Evolutionary conservation across 2,797 vertebrate genomes (phyloP).

Genomic region (Crenichthys baileyi): DNA sequence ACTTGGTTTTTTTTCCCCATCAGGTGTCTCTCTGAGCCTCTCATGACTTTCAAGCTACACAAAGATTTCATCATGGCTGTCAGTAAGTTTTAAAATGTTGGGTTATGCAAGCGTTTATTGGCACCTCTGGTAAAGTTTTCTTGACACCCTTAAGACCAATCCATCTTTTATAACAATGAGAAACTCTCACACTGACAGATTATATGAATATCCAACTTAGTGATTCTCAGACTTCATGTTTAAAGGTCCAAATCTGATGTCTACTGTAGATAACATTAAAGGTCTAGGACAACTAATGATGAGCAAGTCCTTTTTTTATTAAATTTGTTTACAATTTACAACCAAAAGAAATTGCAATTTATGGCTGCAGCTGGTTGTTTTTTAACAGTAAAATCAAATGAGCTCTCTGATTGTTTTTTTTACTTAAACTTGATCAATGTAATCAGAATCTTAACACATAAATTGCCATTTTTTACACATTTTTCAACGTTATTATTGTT

Average conservation of each 20-base stretch:
- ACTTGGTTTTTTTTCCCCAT: slow-evolving; percentile 39
- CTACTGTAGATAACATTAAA: not conserved
- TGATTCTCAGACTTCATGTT: not conserved
- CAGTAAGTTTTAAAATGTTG: slow-evolving; percentile 86
- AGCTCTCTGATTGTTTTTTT: not conserved
- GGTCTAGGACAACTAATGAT: not conserved
- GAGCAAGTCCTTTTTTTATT: not conserved
- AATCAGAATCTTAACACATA: not conserved
- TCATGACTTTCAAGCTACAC: slow-evolving; percentile 96
- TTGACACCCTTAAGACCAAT: not conserved
- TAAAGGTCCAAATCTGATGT: not conserved
- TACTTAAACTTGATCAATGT: not conserved
- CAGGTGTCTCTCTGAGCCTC: slow-evolving; percentile 93
- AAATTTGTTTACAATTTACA: not conserved
- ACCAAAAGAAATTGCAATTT: not conserved
- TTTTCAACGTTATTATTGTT: not conserved
- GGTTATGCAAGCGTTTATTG: not conserved
- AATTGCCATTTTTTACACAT: not conserved
- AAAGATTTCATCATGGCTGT: slow-evolving; percentile 96
- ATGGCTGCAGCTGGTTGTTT: not conserved
- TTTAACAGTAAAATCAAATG: not conserved
- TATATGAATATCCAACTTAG: not conserved
- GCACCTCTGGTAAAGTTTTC: not conserved
- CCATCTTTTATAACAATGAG: not conserved
- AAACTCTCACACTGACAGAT: not conserved